Evolutionary conservation across 1,140 invertebrate genomes (phyloP).

Genomic region (Dinothrombium tinctorium): DNA sequence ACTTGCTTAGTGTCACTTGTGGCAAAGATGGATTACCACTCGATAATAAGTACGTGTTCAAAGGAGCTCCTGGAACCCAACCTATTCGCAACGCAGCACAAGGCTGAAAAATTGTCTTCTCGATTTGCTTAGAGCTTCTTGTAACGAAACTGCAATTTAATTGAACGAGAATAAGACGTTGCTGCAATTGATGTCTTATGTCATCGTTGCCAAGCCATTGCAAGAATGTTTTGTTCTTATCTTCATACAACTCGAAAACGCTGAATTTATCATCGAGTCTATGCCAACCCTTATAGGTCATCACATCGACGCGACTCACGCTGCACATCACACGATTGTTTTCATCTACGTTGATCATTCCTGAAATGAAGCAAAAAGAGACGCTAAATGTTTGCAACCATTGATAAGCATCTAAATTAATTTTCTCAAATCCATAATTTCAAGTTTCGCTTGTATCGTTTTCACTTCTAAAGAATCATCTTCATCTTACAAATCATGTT

Average conservation of each 20-base stretch:
- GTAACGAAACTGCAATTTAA: constrained; percentile 47
- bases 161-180: constrained; percentile 46
- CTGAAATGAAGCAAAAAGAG: too few species aligned
- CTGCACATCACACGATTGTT: too few species aligned
- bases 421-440: too few species aligned
- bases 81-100: constrained; percentile 59
- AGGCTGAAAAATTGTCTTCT: constrained; percentile 35
- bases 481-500: too few species aligned
- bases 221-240: constrained; percentile 47
- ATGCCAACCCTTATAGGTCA: constrained; percentile 45
- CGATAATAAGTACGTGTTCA: constrained; percentile 14
- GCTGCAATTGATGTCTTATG: constrained; percentile 41
- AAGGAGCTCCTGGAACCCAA: constrained; percentile 43
- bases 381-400: too few species aligned
- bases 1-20: constrained; percentile 39
- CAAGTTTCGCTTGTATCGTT: too few species aligned
- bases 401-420: too few species aligned
- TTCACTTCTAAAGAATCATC: too few species aligned
- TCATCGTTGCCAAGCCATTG: constrained; percentile 57
- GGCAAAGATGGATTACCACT: constrained; percentile 25
- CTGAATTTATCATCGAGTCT: constrained; percentile 31
- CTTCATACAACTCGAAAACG: constrained; percentile 47
- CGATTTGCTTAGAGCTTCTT: constrained; percentile 24
- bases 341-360: too few species aligned
- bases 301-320: constrained; percentile 52